phyloP scores from a whole-genome alignment of 2,113 vertebrate genomes.

The Carassius gibelio region DNA sequence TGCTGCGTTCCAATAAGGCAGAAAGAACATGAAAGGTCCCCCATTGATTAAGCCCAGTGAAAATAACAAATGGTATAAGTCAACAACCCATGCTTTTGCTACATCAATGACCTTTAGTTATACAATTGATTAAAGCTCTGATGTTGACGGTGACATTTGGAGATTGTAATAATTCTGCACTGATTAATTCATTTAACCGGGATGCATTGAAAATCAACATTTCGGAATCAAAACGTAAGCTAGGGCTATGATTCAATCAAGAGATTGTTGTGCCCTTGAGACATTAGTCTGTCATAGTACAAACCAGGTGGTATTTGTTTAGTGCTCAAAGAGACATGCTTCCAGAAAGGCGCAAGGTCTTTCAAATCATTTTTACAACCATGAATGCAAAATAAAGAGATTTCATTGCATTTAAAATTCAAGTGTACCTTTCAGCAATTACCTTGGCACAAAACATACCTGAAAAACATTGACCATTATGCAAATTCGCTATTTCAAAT shows the following conservation, averaged over 20 bases:
- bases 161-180: slow-evolving; percentile 68
- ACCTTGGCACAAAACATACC: neutral
- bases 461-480: slow-evolving; percentile 30
- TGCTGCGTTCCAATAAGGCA: slow-evolving; percentile 41
- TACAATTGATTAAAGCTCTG: slow-evolving; percentile 75
- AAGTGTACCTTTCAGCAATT: slow-evolving; percentile 12
- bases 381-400: neutral
- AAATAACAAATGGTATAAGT: slow-evolving; percentile 65
- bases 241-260: slow-evolving; percentile 30
- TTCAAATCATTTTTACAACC: too few species aligned
- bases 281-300: slow-evolving; percentile 15
- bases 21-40: slow-evolving; percentile 57
- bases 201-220: slow-evolving; percentile 45
- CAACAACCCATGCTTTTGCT: slow-evolving; percentile 54
- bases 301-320: neutral
- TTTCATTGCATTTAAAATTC: slow-evolving; percentile 3
- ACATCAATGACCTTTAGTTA: slow-evolving; percentile 75
- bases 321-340: too few species aligned
- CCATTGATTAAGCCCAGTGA: slow-evolving; percentile 69
- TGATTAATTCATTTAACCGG: slow-evolving; percentile 72
- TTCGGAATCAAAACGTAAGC: slow-evolving; percentile 36
- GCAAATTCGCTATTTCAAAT: slow-evolving; percentile 16
- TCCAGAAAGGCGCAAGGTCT: too few species aligned
- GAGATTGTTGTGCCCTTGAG: slow-evolving; percentile 22
- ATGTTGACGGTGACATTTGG: slow-evolving; percentile 78